Percentiles rank a stretch among this genome's conserved stretches.
These are phyloP conservation scores for Synanthedon tipuliformis DNA, from an alignment of 2,888 invertebrate genomes.

Conservation along the genomic window DNA sequence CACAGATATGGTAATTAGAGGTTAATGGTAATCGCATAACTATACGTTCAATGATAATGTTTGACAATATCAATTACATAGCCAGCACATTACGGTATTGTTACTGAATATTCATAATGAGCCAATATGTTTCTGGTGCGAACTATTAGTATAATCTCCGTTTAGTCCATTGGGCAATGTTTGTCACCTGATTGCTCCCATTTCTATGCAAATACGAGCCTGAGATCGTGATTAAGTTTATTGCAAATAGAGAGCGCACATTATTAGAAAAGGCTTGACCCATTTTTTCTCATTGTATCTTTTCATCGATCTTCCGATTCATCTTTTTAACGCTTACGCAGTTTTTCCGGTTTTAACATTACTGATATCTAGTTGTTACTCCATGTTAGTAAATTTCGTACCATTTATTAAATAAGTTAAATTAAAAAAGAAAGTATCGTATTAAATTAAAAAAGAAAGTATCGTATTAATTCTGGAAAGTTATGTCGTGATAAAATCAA, in stretches of 20 bases:
- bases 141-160: constrained; percentile 23
- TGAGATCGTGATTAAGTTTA: constrained; percentile 13
- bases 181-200: constrained; percentile 24
- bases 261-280: not conserved
- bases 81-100: not conserved
- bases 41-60: not conserved
- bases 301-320: too few species aligned
- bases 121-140: not conserved
- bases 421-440: too few species aligned
- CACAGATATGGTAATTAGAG: too few species aligned
- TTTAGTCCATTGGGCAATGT: constrained; percentile 21
- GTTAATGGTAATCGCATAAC: not conserved
- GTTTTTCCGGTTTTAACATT: too few species aligned
- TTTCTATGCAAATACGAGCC: constrained; percentile 28
- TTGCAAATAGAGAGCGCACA: constrained; percentile 2
- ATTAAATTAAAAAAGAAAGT: too few species aligned
- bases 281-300: too few species aligned
- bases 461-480: too few species aligned
- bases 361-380: too few species aligned
- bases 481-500: too few species aligned
- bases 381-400: too few species aligned
- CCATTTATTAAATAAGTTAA: too few species aligned
- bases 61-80: not conserved
- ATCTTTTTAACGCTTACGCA: too few species aligned
- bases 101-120: not conserved